These are phyloP conservation scores for Oophaga pumilio DNA, from an alignment of 2,113 vertebrate genomes.

Conservation along the genomic window DNA sequence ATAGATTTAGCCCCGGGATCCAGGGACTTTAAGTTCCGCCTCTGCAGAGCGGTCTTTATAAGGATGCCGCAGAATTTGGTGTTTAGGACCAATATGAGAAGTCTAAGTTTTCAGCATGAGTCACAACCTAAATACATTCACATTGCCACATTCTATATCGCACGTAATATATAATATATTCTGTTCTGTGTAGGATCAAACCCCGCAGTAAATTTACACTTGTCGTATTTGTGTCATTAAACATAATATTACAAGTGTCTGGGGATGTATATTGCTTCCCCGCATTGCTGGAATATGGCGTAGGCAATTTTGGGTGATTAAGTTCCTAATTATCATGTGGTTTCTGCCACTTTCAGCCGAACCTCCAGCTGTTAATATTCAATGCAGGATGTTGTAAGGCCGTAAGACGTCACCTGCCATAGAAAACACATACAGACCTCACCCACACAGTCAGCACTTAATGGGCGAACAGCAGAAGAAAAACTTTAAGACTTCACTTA, in stretches of 20 bases:
- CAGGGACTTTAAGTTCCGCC: neutral
- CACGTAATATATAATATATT: neutral
- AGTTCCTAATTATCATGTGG: constrained; percentile 30
- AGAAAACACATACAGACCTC: constrained; percentile 37
- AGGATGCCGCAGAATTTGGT: neutral
- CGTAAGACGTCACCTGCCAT: constrained; percentile 41
- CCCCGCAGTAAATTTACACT: neutral
- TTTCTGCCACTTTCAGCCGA: constrained; percentile 4
- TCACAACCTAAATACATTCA: neutral
- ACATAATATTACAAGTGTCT: constrained; percentile 8
- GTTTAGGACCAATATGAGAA: no score
- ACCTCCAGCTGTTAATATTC: constrained; percentile 39
- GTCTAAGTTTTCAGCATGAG: neutral
- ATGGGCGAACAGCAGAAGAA: neutral
- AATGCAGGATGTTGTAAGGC: constrained; percentile 44
- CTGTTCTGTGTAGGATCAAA: constrained; percentile 22
- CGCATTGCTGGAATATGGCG: neutral
- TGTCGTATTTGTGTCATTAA: constrained; percentile 10
- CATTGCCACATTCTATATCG: neutral
- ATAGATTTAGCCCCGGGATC: no score
- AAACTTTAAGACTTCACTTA: neutral
- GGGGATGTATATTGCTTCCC: neutral
- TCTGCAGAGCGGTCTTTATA: neutral
- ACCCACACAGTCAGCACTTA: constrained; percentile 32
- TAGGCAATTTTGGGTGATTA: constrained; percentile 39